Evolutionary conservation across 2,113 vertebrate species (phyloP).

Genomic region (Spilogale gracilis): DNA sequence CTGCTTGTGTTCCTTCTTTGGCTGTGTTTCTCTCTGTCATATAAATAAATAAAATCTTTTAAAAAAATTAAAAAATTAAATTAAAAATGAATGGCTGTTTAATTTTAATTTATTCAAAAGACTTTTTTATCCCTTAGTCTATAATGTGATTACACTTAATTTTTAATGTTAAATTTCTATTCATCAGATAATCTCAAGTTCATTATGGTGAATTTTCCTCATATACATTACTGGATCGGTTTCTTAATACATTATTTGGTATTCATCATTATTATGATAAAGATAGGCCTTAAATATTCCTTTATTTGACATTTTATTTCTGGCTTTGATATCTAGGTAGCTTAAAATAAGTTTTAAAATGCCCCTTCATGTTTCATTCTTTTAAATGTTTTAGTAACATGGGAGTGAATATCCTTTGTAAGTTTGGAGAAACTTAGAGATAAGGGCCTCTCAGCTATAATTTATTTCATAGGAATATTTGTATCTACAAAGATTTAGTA

Average conservation of each 20-base stretch:
- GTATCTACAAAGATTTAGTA: neutral
- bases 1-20: no score
- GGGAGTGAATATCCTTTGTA: neutral
- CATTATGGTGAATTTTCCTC: neutral
- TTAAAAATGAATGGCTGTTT: neutral
- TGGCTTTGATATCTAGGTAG: neutral
- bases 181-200: neutral
- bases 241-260: neutral
- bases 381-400: neutral
- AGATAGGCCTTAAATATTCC: neutral
- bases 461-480: neutral
- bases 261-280: neutral
- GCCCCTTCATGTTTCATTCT: neutral
- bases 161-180: neutral
- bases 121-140: neutral
- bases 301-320: neutral
- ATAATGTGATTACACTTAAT: neutral
- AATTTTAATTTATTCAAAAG: conserved; percentile 5
- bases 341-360: neutral
- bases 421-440: neutral
- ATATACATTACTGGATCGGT: neutral
- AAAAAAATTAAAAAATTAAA: no score
- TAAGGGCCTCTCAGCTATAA: neutral
- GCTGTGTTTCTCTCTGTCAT: no score
- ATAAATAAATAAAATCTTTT: no score